These are phyloP conservation scores for Tinea trinotella DNA, from an alignment of 2,888 invertebrate genomes.

Conservation along the genomic window DNA sequence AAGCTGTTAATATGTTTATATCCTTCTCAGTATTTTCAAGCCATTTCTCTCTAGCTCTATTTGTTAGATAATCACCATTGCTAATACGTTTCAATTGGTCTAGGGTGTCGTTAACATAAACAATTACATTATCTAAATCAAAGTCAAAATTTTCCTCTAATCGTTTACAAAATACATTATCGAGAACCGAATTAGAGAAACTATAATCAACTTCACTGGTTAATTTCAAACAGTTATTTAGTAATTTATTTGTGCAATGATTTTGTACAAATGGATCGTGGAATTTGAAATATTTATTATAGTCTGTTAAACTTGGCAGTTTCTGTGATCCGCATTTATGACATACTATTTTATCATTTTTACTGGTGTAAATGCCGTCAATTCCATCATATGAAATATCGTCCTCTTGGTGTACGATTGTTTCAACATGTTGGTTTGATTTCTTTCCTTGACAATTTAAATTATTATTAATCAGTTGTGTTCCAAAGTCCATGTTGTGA, in stretches of 20 bases:
- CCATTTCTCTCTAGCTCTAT: slow-evolving; percentile 58
- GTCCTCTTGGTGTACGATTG: slow-evolving; percentile 47
- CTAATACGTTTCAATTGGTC: slow-evolving; percentile 62
- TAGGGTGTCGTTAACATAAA: slow-evolving; percentile 52
- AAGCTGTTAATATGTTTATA: slow-evolving; percentile 38
- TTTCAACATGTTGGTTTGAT: slow-evolving; percentile 54
- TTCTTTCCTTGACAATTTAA: slow-evolving; percentile 25
- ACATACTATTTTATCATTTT: slow-evolving; percentile 49
- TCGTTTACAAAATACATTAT: slow-evolving; percentile 53
- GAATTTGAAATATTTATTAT: slow-evolving; percentile 9
- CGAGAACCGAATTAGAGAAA: slow-evolving; percentile 49
- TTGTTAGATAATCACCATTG: slow-evolving; percentile 60
- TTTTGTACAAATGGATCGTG: neutral
- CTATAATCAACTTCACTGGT: neutral
- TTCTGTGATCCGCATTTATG: slow-evolving; percentile 49
- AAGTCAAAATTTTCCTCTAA: slow-evolving; percentile 55
- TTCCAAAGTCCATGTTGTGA: slow-evolving; percentile 52
- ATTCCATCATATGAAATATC: slow-evolving; percentile 43
- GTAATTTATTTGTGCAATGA: neutral
- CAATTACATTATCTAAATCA: slow-evolving; percentile 58
- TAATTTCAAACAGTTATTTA: too few species aligned
- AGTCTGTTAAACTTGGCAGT: too few species aligned
- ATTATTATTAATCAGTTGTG: slow-evolving; percentile 38
- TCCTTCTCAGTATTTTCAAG: slow-evolving; percentile 31
- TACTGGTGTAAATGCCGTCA: slow-evolving; percentile 38